Conservation (phyloP, 1,140 invertebrate species). For the Magallana ariakensis region DNA sequence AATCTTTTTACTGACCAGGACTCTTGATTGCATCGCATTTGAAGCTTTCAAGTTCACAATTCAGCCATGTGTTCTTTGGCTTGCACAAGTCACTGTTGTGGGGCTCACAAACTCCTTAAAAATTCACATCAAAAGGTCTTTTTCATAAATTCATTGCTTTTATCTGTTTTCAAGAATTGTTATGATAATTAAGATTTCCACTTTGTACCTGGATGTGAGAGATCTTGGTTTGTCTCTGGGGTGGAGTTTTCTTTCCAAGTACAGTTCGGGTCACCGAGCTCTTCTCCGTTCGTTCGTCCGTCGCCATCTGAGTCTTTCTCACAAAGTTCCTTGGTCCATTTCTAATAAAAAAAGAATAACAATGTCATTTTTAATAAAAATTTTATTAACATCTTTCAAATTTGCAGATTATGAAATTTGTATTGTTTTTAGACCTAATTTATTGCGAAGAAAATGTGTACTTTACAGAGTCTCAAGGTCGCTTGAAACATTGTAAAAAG, state of each 20-base stretch:
- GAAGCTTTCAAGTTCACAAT: constrained; percentile 47
- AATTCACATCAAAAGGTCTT: too few relatives aligned
- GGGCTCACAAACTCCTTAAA: constrained; percentile 58
- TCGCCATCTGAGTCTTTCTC: constrained; percentile 61
- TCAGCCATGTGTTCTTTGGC: constrained; percentile 43
- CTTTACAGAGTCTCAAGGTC: too few relatives aligned
- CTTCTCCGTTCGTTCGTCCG: constrained; percentile 62
- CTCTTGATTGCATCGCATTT: constrained; percentile 43
- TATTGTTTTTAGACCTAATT: too few relatives aligned
- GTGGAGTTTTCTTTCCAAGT: not conserved
- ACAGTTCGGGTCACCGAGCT: constrained; percentile 65
- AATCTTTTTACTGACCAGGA: not conserved
- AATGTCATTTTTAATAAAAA: not conserved
- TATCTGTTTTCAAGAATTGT: too few relatives aligned
- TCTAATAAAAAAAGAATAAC: not conserved
- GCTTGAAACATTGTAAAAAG: too few relatives aligned
- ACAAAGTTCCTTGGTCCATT: constrained; percentile 61
- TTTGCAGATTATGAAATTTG: too few relatives aligned
- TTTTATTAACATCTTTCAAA: too few relatives aligned
- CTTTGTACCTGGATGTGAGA: constrained; percentile 40
- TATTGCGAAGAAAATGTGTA: too few relatives aligned
- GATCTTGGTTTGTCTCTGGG: not conserved
- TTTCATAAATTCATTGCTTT: too few relatives aligned
- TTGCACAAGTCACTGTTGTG: constrained; percentile 33
- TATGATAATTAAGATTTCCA: not conserved